Base-by-base conservation (phyloP, 2,888 invertebrate genomes). In the Operophtera brumata region DNA sequence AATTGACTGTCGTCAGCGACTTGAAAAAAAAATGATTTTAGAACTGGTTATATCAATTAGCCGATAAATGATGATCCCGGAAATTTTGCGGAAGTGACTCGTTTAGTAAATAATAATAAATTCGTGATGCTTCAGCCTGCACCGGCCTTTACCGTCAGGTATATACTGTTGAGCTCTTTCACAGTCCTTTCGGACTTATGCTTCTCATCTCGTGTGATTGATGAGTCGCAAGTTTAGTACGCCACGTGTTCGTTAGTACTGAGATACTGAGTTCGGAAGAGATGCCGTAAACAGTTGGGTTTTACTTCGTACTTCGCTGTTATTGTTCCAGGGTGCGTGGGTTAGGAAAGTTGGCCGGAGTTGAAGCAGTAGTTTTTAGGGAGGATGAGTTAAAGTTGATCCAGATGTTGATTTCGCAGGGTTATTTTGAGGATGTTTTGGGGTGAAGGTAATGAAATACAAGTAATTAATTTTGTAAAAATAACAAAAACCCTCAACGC, bases 151-250 rank as follows among this genome's bases (percentile, higher is more conserved):
- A 62, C 57, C 20, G 4, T 4, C 20, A 14, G 45, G 37, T 51
- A 39, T 46, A 40, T 47, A 47, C 51, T 59, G 61, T 59, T 62
- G 52, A 64, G 68, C 69, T 72, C 76, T 80, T 79, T 75, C 75
- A 72, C 75, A 78, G 76, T 52, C 40, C 41, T 52, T 37, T 41
- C 41, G 25, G 39, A 48, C 78, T 79, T 78, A 78, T 76, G 75
- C 75, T 72, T 75, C 78, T 83, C 84, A 78, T 82, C 78, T 77
- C 69, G 67, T 57, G 66, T 84, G 85, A 87, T 85, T 84, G 86
- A 87, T 81, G 84, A 77, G 80, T 83, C 80, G 73, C 74, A 73
- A 82, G 78, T 83, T 83, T 49, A 76, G 75, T 71, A 69, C 63
- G 75, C 79, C 86, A 77, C 76, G 78, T 87, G 86, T 75, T 66